Conservation (phyloP, 2,113 vertebrate species). For the Notothenia rossii region DNA sequence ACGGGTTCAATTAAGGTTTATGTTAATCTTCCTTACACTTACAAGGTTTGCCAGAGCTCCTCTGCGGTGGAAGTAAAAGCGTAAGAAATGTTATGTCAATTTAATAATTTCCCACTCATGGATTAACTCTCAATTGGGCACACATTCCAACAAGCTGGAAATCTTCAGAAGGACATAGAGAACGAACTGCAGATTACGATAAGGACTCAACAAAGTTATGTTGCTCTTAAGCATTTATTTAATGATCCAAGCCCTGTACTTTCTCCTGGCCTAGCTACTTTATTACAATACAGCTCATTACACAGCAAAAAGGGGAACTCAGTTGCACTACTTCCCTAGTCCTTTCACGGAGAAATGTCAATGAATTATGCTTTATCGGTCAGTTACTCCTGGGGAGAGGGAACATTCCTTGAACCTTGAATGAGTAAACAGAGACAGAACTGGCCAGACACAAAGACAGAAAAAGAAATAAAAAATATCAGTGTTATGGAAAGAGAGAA, state of each 20-base stretch:
- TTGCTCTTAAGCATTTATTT: slow-evolving; percentile 39
- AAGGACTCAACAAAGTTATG: slow-evolving; percentile 42
- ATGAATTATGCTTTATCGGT: slow-evolving; percentile 34
- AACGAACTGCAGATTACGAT: slow-evolving; percentile 37
- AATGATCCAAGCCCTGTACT: slow-evolving; percentile 24
- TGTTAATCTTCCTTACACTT: slow-evolving; percentile 23
- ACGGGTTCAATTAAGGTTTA: slow-evolving; percentile 36
- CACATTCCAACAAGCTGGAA: slow-evolving; percentile 41
- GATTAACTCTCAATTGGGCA: slow-evolving; percentile 53
- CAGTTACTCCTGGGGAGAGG: slow-evolving; percentile 19
- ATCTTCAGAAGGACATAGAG: slow-evolving; percentile 25
- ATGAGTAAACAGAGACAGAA: slow-evolving; percentile 28
- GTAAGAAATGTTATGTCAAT: slow-evolving; percentile 40
- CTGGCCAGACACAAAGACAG: slow-evolving; percentile 15
- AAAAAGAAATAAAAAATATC: not conserved
- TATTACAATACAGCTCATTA: slow-evolving; percentile 16
- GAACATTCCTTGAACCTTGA: slow-evolving; percentile 8
- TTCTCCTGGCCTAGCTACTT: slow-evolving; percentile 19
- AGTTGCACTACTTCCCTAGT: not conserved
- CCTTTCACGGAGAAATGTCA: slow-evolving; percentile 4
- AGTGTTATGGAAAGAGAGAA: slow-evolving; percentile 31
- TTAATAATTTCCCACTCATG: slow-evolving; percentile 48
- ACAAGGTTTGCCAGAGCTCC: slow-evolving; percentile 38
- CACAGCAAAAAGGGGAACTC: slow-evolving; percentile 1
- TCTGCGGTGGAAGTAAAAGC: slow-evolving; percentile 15